Evolutionary conservation across 2,797 vertebrate species (phyloP), one percentile per base, ranked within the genome.

Genomic region (Helicolenus hilgendorfi): DNA sequence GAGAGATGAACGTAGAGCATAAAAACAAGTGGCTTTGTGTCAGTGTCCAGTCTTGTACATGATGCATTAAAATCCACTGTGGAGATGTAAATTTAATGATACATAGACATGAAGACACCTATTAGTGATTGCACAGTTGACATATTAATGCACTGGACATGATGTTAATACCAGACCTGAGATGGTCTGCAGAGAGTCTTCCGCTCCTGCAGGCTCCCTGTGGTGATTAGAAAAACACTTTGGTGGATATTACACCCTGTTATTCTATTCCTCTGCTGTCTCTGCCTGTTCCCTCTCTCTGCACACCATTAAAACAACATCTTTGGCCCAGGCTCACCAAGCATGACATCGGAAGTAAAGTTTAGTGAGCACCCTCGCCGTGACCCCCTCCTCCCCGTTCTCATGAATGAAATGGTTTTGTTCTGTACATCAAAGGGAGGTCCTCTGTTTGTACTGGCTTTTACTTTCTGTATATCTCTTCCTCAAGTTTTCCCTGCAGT

Each of bases 221-320:
- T 24, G 88, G 94, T 91, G 94, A 94, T 93, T 95, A 94, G 89
- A 94, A 96, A 96, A 97, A 97, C 94, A 96, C 93, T 94, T 92
- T 77, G 84, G 89, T 95, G 92, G 84, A 94, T 92, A 94, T 95
- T 91, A 94, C 88, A 90, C 92, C 88, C 81, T 96, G 94, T 97
- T 96, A 93, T 97, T 96, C 92, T 95, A 95, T 92, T 86, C 92
- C 77, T 95, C 85, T 36, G 31, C 88, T 90, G 91, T 93, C 83
- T 93, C 89, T 71, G 83, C 67, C 91, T 93, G 83, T 90, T 90
- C 89, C 86, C 63, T 91, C 91, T 91, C 94, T 95, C 88, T 88
- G 72, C 91, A 92, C 91, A 84, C 92, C 81, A 81, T 93, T 94
- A 93, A 92, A 96, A 94, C 91, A 95, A 96, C 92, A 97, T 94